Conservation (phyloP, 2,888 invertebrate species). For the Seladonia tumulorum region DNA sequence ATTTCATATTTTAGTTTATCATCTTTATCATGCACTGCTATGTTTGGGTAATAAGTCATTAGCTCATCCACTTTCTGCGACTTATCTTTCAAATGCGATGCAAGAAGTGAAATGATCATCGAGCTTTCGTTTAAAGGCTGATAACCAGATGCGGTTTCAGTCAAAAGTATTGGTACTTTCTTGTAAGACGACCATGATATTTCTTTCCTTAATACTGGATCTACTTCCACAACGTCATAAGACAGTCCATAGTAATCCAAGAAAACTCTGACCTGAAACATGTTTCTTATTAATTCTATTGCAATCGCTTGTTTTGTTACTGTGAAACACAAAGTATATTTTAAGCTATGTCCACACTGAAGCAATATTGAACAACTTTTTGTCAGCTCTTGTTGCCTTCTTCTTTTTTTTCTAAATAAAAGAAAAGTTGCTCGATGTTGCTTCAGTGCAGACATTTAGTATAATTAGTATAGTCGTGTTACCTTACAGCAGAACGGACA, state of each 20-base stretch:
- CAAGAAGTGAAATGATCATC: conserved; percentile 95
- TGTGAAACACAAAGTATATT: not conserved
- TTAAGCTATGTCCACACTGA: not conserved
- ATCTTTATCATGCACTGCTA: conserved; percentile 88
- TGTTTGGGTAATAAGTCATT: conserved; percentile 90
- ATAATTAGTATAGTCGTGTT: conserved; percentile 23
- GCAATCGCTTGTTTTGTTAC: not conserved
- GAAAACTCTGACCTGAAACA: conserved; percentile 88
- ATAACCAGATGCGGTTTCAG: conserved; percentile 90
- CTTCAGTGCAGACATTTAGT: not conserved
- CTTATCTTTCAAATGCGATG: conserved; percentile 90
- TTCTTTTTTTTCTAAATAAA: no score
- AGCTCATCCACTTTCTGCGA: conserved; percentile 88
- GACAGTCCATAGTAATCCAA: conserved; percentile 96
- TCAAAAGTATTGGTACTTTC: conserved; percentile 96
- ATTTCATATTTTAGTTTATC: conserved; percentile 90
- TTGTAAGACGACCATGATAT: conserved; percentile 97
- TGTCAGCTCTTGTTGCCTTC: not conserved
- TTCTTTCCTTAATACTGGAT: conserved; percentile 96
- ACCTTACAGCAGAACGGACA: conserved; percentile 99
- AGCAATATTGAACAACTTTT: not conserved
- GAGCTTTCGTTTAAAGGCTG: conserved; percentile 97
- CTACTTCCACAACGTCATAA: conserved; percentile 98
- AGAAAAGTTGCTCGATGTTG: not conserved
- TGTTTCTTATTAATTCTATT: conserved; percentile 7